These are phyloP conservation scores for Grantiella picta DNA, from an alignment of 2,113 vertebrate genomes.

Conservation along the genomic window DNA sequence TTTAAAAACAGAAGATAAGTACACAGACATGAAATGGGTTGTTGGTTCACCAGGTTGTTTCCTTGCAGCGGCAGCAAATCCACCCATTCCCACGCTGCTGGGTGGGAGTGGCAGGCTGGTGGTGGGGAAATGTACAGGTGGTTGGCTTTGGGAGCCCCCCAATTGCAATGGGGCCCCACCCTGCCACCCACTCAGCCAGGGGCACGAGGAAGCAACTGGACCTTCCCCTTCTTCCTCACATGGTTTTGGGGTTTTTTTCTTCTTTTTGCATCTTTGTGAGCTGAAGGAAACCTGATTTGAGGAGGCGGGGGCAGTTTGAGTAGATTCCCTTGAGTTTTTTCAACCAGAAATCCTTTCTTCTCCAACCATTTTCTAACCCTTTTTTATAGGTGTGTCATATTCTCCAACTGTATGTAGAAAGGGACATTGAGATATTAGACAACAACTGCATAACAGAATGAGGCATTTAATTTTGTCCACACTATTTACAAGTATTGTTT, in stretches of 20 bases:
- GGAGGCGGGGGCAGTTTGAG: fast-evolving
- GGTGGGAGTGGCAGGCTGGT: not conserved
- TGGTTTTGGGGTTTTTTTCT: fast-evolving
- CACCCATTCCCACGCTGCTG: fast-evolving
- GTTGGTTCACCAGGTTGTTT: not conserved
- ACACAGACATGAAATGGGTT: not conserved
- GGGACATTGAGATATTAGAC: not conserved
- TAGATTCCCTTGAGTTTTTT: not conserved
- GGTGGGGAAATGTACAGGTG: not conserved
- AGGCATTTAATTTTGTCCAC: not conserved
- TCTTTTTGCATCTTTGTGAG: not conserved
- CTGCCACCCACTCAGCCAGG: not conserved
- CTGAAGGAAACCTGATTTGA: not conserved
- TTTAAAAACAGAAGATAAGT: conserved; percentile 2
- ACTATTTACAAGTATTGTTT: not conserved
- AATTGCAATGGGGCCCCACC: not conserved
- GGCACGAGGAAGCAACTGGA: not conserved
- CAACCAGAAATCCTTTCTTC: not conserved
- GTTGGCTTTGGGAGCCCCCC: not conserved
- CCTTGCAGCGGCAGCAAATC: not conserved
- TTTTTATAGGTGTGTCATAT: not conserved
- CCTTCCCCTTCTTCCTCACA: not conserved
- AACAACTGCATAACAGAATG: not conserved
- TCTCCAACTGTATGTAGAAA: not conserved
- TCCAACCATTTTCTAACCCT: not conserved